Evolutionary conservation across 64 coral and sea anemone genomes (phyloP), one percentile per base, ranked within the genome.

Genomic region (Acropora yongei): DNA sequence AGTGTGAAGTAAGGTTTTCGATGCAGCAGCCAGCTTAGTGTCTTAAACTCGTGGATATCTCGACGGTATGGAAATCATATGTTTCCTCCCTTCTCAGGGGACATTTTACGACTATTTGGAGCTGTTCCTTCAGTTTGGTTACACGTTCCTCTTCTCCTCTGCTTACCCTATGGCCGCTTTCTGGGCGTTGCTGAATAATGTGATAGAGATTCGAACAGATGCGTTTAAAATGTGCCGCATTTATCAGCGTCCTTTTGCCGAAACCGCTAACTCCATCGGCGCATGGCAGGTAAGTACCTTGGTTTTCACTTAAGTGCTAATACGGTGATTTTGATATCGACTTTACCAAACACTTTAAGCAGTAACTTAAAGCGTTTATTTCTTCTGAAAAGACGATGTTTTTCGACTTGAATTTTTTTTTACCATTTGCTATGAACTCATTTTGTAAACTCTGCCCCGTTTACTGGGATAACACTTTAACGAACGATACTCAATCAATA

Each of bases 111-210:
- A 99, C 49, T 99, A 99, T 63, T 76, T 99, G 88, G 97, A 99
- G 71, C 89, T 99, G 73, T 99, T 99, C 49, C 86, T 99, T 16
- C 97, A 99, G 89, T 99, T 99, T 99, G 97, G 97, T 10, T 99
- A 99, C 79, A 93, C 93, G 14, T 93, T 99, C 46, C 84, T 99
- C 12, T 99, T 99, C 75, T 99, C 97, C 1, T 99, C 97, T n/a
- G 97, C 91, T 1, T 99, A 99, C 39, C 94, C 94, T 18, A 96
- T 96, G 94, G 94, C 94, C 42, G 87, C 94, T 2, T 96, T 96
- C 50, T 96, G 94, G 94, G 94, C 94, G 8, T 75, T 96, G 16
- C 77, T 96, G 3, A 96, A 96, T 65, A 96, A 96, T 77, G 94
- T 96, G 4, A 78, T 92, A 20, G 94, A 96, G 78, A 74, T 96